These are phyloP conservation scores for Achroia grisella DNA, from an alignment of 1,140 invertebrate species.

Conservation along the genomic window DNA sequence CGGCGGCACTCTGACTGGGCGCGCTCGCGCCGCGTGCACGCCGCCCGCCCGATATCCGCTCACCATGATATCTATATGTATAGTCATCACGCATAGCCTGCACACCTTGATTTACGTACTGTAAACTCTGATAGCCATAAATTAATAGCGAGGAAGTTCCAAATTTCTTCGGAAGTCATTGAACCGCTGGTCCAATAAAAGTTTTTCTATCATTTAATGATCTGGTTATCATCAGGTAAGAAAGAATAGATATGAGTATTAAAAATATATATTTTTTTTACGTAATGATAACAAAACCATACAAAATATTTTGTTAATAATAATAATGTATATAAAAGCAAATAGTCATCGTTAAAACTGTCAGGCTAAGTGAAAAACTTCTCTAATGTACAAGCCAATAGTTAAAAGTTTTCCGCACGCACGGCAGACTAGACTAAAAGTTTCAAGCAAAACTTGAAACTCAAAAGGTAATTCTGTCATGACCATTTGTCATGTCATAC, in stretches of 20 bases:
- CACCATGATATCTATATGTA: slow-evolving; percentile 48
- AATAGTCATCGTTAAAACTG: not conserved
- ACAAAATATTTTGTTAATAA: not conserved
- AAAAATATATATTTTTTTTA: too few species aligned
- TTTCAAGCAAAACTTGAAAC: too few species aligned
- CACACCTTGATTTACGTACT: slow-evolving; percentile 58
- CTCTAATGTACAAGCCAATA: not conserved
- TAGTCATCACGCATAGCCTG: slow-evolving; percentile 33
- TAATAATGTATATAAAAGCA: not conserved
- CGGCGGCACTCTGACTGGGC: slow-evolving; percentile 71
- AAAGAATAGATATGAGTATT: not conserved
- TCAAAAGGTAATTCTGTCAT: too few species aligned
- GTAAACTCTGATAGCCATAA: slow-evolving; percentile 24
- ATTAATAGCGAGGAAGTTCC: not conserved
- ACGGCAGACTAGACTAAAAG: slow-evolving; percentile 6
- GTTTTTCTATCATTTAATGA: not conserved
- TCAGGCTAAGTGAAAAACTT: slow-evolving; percentile 6
- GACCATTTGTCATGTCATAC: too few species aligned
- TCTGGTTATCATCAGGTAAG: not conserved
- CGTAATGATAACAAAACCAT: not conserved
- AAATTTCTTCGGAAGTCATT: slow-evolving; percentile 4
- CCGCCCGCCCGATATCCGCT: slow-evolving; percentile 57
- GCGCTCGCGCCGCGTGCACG: slow-evolving; percentile 59
- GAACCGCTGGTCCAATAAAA: not conserved
- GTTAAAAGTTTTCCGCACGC: slow-evolving; percentile 9